Percentiles rank a stretch among this genome's conserved stretches.
These are phyloP conservation scores for Gavialis gangeticus DNA, from an alignment of 2,113 vertebrate species.

Conservation along the genomic window DNA sequence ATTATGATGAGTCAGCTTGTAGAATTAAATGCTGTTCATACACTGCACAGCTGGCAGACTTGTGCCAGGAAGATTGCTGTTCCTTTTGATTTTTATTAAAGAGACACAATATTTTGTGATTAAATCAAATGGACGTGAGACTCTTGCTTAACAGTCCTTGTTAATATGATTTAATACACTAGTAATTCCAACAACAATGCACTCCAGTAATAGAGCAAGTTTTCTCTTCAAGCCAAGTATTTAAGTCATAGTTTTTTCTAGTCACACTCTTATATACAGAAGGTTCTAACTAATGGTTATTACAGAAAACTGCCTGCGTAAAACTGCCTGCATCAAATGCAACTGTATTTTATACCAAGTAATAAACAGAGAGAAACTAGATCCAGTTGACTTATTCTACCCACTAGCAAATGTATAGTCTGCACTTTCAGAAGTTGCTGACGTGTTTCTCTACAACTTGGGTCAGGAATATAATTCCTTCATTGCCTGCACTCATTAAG, in stretches of 20 bases:
- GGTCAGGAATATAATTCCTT: background rate
- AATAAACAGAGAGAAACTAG: background rate
- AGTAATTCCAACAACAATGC: background rate
- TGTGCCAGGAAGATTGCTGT: background rate
- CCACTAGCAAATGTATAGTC: background rate
- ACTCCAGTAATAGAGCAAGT: background rate
- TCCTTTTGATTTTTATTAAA: background rate
- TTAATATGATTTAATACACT: background rate
- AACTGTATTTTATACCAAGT: background rate
- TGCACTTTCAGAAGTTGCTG: background rate
- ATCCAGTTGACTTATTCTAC: background rate
- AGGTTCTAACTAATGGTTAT: background rate
- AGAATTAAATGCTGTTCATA: background rate
- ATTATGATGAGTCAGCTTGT: background rate
- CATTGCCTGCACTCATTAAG: constrained; percentile 10
- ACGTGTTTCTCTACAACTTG: background rate
- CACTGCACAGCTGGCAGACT: background rate
- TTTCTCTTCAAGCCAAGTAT: background rate
- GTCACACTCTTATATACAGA: background rate
- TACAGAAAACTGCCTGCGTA: background rate
- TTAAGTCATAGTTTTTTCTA: background rate
- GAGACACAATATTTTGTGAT: background rate
- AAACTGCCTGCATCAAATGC: background rate
- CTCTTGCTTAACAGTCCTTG: background rate
- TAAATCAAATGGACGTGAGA: background rate